Percentiles rank a stretch among this genome's conserved stretches.
phyloP scores from a whole-genome alignment of 2,113 vertebrate species.

The Turnix velox region DNA sequence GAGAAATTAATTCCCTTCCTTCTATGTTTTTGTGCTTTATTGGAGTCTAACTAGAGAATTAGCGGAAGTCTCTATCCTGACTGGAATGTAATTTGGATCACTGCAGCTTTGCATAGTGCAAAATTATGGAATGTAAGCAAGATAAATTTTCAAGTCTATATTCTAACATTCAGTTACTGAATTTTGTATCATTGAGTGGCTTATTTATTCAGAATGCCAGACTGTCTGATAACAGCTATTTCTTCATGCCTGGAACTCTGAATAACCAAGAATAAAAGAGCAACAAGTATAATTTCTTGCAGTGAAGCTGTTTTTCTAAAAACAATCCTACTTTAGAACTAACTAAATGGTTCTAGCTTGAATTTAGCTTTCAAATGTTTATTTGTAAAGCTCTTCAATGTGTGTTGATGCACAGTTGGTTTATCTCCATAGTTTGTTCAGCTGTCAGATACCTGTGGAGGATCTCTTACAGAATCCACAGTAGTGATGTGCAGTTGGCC shows the following conservation, averaged over 20 bases:
- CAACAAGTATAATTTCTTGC: neutral
- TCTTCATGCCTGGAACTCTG: neutral
- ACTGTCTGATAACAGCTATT: neutral
- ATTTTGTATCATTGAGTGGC: neutral
- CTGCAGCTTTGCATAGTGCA: neutral
- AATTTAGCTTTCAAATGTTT: neutral
- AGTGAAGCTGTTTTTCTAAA: neutral
- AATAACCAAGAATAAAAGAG: neutral
- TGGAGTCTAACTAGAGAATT: neutral
- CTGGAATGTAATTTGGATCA: neutral
- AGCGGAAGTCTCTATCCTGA: neutral
- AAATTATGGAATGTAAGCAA: neutral
- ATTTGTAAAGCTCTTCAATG: constrained; percentile 15
- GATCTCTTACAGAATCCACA: constrained; percentile 31
- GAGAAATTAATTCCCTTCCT: neutral
- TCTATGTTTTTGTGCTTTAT: neutral
- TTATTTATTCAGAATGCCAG: neutral
- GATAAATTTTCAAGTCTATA: neutral
- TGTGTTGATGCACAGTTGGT: constrained; percentile 7
- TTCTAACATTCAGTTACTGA: neutral
- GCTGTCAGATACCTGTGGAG: constrained; percentile 50
- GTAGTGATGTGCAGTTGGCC: neutral
- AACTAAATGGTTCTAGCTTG: neutral
- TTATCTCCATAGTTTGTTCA: constrained; percentile 40
- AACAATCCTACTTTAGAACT: neutral